phyloP scores from a whole-genome alignment of 2,113 vertebrate genomes.

The Colius striatus region DNA sequence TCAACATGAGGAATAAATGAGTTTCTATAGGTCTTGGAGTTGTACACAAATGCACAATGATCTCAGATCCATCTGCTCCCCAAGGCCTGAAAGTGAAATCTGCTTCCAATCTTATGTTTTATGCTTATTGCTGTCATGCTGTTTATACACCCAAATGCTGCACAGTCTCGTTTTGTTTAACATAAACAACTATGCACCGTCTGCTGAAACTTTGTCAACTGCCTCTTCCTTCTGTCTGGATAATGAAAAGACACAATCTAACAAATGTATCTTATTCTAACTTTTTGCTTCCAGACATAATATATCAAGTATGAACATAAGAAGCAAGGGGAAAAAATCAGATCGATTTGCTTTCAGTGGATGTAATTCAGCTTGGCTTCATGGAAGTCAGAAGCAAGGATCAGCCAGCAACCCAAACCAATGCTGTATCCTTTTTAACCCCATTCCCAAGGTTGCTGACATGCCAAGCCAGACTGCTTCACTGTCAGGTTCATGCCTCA shows the following conservation, averaged over 20 bases:
- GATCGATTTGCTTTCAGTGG: slow-evolving; percentile 18
- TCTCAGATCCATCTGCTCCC: slow-evolving; percentile 68
- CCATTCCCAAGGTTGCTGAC: neutral
- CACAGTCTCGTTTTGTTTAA: slow-evolving; percentile 73
- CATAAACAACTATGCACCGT: slow-evolving; percentile 72
- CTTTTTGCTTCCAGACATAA: slow-evolving; percentile 58
- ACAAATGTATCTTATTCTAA: slow-evolving; percentile 71
- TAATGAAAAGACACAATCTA: slow-evolving; percentile 67
- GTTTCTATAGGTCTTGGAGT: slow-evolving; percentile 54
- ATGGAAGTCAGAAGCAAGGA: neutral
- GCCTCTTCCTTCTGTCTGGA: slow-evolving; percentile 70
- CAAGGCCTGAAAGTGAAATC: slow-evolving; percentile 66
- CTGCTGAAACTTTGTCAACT: slow-evolving; percentile 72
- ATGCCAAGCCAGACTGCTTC: neutral
- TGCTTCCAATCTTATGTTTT: slow-evolving; percentile 69
- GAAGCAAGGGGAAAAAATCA: slow-evolving; percentile 22
- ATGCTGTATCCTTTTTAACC: neutral
- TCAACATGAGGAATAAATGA: slow-evolving; percentile 29
- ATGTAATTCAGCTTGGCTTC: neutral
- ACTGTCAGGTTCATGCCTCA: neutral
- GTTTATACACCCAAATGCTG: slow-evolving; percentile 67
- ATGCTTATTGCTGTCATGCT: slow-evolving; percentile 70
- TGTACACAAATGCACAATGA: slow-evolving; percentile 64
- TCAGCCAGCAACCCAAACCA: neutral
- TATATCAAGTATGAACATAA: slow-evolving; percentile 45